A percentile compares a stretch with the other conserved stretches of the same genome.
phyloP scores from a whole-genome alignment of 2,113 vertebrate species.

The Anolis sagrei region DNA sequence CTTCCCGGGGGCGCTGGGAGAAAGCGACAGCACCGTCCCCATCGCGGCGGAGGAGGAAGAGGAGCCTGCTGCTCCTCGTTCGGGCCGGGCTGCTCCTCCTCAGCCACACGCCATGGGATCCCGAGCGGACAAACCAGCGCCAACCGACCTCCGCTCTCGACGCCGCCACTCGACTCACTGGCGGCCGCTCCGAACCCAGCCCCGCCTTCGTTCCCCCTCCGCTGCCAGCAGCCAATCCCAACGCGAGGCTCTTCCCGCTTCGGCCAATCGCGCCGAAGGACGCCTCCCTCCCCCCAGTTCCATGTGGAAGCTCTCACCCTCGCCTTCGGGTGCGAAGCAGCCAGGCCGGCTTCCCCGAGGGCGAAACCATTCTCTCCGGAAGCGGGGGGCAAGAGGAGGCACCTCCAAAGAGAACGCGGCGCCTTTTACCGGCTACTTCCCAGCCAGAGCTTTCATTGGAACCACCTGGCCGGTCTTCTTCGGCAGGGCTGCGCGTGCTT shows the following conservation, averaged over 20 bases:
- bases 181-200: conserved; percentile 49
- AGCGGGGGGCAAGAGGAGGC: too few species aligned
- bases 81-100: conserved; percentile 28
- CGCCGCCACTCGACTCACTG: neutral
- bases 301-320: neutral
- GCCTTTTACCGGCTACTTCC: neutral
- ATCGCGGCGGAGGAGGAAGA: conserved; percentile 76
- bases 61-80: conserved; percentile 9
- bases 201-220: conserved; percentile 24
- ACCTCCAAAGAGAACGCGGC: neutral
- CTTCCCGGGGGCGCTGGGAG: conserved; percentile 79
- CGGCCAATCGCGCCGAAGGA: conserved; percentile 50
- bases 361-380: too few species aligned
- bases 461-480: neutral
- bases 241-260: conserved; percentile 19
- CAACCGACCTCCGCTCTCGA: too few species aligned
- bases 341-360: too few species aligned
- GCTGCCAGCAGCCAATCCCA: conserved; percentile 10
- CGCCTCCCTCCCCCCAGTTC: neutral
- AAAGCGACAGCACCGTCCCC: conserved; percentile 94
- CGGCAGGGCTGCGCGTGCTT: neutral
- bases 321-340: too few species aligned
- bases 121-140: too few species aligned
- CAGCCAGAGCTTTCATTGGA: neutral
- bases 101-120: too few species aligned